Evolutionary conservation across 2,888 invertebrate genomes (phyloP).

Genomic region (Geotrupes spiniger): DNA sequence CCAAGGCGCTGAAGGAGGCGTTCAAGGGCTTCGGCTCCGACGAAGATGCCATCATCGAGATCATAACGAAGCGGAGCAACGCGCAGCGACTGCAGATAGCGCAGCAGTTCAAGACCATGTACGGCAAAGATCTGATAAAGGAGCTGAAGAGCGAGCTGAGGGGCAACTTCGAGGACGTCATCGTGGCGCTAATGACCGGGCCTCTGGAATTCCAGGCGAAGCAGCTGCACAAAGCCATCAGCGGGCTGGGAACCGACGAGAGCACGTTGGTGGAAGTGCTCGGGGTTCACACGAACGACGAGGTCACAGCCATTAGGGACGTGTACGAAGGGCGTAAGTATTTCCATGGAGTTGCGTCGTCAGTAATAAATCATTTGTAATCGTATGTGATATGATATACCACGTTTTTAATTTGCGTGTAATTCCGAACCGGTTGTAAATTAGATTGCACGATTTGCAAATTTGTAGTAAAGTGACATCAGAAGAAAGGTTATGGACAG

Average conservation of each 20-base stretch:
- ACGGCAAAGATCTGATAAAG: constrained; percentile 74
- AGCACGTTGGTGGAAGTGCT: constrained; percentile 82
- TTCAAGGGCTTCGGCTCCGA: constrained; percentile 54
- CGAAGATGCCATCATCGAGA: constrained; percentile 63
- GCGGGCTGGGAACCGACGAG: constrained; percentile 78
- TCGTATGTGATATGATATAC: too few relatives aligned
- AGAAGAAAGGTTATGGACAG: too few relatives aligned
- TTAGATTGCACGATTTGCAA: too few relatives aligned
- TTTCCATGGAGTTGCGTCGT: background rate
- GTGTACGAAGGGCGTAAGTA: constrained; percentile 73
- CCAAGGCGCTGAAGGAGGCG: constrained; percentile 43
- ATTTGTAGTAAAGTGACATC: too few relatives aligned
- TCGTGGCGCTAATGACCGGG: constrained; percentile 81
- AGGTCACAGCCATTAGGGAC: constrained; percentile 73
- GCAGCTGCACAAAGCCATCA: constrained; percentile 76
- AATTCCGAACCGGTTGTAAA: too few relatives aligned
- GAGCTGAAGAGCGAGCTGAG: constrained; percentile 85
- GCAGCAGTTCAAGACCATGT: constrained; percentile 58
- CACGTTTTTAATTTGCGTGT: too few relatives aligned
- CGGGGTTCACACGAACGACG: constrained; percentile 79
- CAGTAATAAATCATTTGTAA: too few relatives aligned
- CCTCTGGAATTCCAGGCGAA: constrained; percentile 79
- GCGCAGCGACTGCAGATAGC: constrained; percentile 64
- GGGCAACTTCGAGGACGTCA: constrained; percentile 81
- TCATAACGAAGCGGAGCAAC: constrained; percentile 63